Conservation (phyloP, 1,140 invertebrate genomes). For the Drosophila murphyi region DNA sequence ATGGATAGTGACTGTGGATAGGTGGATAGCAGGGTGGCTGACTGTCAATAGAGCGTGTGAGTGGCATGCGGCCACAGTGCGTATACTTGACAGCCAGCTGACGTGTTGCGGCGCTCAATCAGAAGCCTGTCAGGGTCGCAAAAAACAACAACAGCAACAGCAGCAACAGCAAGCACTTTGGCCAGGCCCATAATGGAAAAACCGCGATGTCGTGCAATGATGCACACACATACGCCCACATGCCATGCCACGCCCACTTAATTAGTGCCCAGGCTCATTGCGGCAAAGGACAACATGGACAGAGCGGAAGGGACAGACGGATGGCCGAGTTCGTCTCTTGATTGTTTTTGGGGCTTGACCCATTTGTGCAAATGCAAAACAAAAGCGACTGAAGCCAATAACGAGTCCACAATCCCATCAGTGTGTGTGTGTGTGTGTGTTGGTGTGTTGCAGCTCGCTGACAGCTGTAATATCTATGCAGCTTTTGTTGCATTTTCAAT, state of each 20-base stretch:
- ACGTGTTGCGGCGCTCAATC: conserved; percentile 71
- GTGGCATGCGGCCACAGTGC: conserved; percentile 39
- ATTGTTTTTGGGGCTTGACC: conserved; percentile 82
- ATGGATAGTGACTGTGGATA: not conserved
- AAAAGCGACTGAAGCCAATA: conserved; percentile 52
- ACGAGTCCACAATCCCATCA: conserved; percentile 17
- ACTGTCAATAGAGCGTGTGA: conserved; percentile 31
- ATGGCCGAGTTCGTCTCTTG: conserved; percentile 45
- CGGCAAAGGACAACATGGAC: conserved; percentile 10
- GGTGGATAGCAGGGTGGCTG: conserved; percentile 3
- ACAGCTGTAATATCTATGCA: conserved; percentile 67
- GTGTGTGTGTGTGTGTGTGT: not conserved
- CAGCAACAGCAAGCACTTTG: conserved; percentile 20
- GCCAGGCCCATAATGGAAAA: conserved; percentile 40
- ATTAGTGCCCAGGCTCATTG: conserved; percentile 75
- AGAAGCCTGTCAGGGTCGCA: conserved; percentile 63
- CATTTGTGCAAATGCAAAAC: conserved; percentile 77
- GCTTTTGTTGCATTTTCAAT: conserved; percentile 56
- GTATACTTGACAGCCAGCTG: conserved; percentile 68
- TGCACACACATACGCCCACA: conserved; percentile 19
- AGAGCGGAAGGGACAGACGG: conserved; percentile 9
- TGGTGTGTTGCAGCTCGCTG: conserved; percentile 26
- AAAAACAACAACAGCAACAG: conserved; percentile 34
- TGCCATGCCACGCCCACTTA: conserved; percentile 66
- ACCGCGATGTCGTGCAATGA: conserved; percentile 39